Conservation (phyloP, 2,797 vertebrate genomes). For the Heliangelus exortis region DNA sequence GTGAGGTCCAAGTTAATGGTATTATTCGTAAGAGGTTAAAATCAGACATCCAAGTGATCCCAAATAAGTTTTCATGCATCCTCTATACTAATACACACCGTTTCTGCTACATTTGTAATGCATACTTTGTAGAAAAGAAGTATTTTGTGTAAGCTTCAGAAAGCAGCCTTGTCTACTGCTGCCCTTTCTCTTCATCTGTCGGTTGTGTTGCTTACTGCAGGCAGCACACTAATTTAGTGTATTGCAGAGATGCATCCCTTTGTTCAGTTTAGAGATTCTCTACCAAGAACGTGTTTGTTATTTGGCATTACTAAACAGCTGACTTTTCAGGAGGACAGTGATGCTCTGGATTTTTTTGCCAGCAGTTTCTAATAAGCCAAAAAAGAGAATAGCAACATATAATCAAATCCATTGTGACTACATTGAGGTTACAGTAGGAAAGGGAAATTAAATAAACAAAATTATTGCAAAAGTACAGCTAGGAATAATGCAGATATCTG, state of each 20-base stretch:
- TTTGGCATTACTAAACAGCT: conserved; percentile 14
- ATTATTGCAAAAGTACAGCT: conserved; percentile 43
- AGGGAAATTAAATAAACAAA: conserved; percentile 62
- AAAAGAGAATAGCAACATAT: conserved; percentile 31
- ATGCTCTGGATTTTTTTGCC: conserved; percentile 31
- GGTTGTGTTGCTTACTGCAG: neutral
- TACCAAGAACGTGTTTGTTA: conserved; percentile 5
- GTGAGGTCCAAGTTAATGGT: neutral
- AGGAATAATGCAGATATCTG: conserved; percentile 51
- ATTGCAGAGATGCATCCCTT: neutral
- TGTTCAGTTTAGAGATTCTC: neutral
- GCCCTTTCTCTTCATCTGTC: neutral
- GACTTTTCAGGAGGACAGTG: conserved; percentile 24
- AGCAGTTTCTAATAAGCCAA: conserved; percentile 51
- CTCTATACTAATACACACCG: neutral
- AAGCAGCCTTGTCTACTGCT: neutral
- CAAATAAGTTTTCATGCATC: neutral
- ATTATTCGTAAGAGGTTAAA: neutral
- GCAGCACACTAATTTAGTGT: neutral
- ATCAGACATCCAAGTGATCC: neutral
- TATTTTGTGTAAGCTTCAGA: neutral
- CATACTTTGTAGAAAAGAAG: neutral
- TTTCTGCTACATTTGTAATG: neutral
- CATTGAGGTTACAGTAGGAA: conserved; percentile 60
- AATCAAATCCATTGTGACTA: conserved; percentile 54